Evolutionary conservation across 1,140 invertebrate genomes (phyloP).

Genomic region (Drosophila cardini): DNA sequence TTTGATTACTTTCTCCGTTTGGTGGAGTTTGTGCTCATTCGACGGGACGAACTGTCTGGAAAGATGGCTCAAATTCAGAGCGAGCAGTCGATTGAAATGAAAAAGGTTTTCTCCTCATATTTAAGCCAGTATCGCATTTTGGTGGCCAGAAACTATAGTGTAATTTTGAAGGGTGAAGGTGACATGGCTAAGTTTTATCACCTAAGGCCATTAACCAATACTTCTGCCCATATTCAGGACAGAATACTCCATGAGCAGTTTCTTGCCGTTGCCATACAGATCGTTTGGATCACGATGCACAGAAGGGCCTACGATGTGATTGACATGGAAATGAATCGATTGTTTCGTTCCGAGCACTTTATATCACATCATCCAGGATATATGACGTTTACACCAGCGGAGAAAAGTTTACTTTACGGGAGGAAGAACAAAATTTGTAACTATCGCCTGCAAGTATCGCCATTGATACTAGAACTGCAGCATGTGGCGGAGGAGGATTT

Average conservation of each 20-base stretch:
- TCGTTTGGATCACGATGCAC: conserved; percentile 74
- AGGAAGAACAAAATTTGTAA: conserved; percentile 62
- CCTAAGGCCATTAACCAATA: conserved; percentile 64
- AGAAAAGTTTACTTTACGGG: conserved; percentile 66
- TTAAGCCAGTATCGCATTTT: conserved; percentile 71
- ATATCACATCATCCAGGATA: conserved; percentile 49
- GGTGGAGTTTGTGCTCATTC: conserved; percentile 75
- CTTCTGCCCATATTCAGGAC: conserved; percentile 63
- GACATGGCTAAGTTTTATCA: conserved; percentile 69
- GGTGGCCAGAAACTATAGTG: conserved; percentile 73
- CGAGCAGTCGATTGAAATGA: conserved; percentile 63
- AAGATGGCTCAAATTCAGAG: conserved; percentile 68
- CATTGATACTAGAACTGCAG: conserved; percentile 64
- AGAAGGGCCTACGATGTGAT: conserved; percentile 67
- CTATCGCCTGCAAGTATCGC: conserved; percentile 71
- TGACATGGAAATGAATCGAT: conserved; percentile 71
- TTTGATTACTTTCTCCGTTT: conserved; percentile 78
- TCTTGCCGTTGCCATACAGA: conserved; percentile 60
- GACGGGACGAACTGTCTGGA: conserved; percentile 70
- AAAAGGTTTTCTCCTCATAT: conserved; percentile 60
- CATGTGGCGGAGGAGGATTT: conserved; percentile 58
- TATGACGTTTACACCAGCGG: conserved; percentile 52
- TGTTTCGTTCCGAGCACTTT: conserved; percentile 78
- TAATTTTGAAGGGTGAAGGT: conserved; percentile 62
- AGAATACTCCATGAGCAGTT: conserved; percentile 64